Evolutionary conservation across 2,797 vertebrate genomes (phyloP).

Genomic region (Coregonus suidteri): DNA sequence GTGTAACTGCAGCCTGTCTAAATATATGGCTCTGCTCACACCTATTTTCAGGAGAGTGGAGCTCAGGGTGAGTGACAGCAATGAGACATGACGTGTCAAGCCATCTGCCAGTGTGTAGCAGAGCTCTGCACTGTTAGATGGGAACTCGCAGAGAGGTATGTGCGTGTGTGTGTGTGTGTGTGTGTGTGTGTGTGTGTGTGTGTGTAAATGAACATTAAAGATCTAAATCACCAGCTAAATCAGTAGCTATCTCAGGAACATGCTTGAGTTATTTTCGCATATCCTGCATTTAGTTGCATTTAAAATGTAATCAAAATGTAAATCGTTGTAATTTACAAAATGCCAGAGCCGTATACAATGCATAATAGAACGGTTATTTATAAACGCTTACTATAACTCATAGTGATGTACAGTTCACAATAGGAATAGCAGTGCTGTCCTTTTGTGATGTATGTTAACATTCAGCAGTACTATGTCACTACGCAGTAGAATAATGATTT

Average conservation of each 20-base stretch:
- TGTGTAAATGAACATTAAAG: background rate
- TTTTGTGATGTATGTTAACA: background rate
- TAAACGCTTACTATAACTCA: background rate
- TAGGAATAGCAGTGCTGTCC: background rate
- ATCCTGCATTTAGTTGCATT: background rate
- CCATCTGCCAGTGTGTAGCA: background rate
- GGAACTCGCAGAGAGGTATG: too few relatives aligned
- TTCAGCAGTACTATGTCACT: constrained; percentile 8
- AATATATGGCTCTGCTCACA: too few relatives aligned
- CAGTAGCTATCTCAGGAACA: background rate
- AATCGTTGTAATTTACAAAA: constrained; percentile 37
- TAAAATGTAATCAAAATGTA: constrained; percentile 47
- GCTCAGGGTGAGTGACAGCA: constrained; percentile 9
- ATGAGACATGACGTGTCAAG: background rate
- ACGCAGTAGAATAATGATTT: background rate
- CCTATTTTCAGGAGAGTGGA: background rate
- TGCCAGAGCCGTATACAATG: constrained; percentile 3
- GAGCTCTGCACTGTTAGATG: background rate
- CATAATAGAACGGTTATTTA: constrained; percentile 14
- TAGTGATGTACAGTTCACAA: constrained; percentile 13
- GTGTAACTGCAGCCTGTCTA: too few relatives aligned
- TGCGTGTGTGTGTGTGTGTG: background rate
- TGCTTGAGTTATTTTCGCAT: background rate
- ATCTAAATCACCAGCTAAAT: constrained; percentile 14
- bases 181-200: too few relatives aligned